Base-by-base conservation (phyloP, 1,140 invertebrate species). In the Drosophila ficusphila region DNA sequence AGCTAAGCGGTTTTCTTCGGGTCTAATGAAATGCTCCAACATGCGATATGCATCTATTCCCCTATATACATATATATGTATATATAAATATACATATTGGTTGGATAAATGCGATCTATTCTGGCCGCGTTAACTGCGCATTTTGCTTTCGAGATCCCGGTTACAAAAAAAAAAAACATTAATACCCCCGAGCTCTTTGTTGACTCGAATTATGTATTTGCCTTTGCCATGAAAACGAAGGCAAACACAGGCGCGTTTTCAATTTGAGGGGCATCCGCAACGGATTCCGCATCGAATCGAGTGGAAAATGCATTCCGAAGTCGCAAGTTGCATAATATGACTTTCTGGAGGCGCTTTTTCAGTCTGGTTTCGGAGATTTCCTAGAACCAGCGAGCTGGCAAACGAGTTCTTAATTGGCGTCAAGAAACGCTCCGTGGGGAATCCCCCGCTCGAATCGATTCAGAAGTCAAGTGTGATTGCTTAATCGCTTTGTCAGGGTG, bases 1-100 rank as follows among this genome's bases (percentile, higher is more conserved):
- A 54, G 33, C 44, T 75, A 68, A 79, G 57, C 81, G 54, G 75
- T 85, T 65, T 73, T 44, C 52, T 11, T 39, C 12, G 54, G 51
- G 29, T 58, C 64, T 76, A 78, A 79, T 69, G 78, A 82, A 82
- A 81, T 69, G 67, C 62, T 54, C 57, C 39, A 44, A 62, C 56
- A 57, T 21, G 31, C 54, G 16, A 46, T 46, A 44, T 25, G 41
- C n/a, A 14, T 33, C 31, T 64, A 33, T 44, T 44, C 39, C 41
- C 41, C 41, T 21, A 5, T 31, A 44, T 31, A 38, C 21, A 47
- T 46, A 39, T 56, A n/a, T n/a, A n/a, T n/a, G n/a, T n/a, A n/a
- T n/a, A n/a, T n/a, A n/a, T n/a, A n/a, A n/a, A n/a, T n/a, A n/a
- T 8, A 9, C 11, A 19, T 19, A 23, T 53, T 36, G 34, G 41